Evolutionary conservation across 2,113 vertebrate species (phyloP), one percentile per base, ranked within the genome.

Genomic region (Nycticryphes semicollaris): DNA sequence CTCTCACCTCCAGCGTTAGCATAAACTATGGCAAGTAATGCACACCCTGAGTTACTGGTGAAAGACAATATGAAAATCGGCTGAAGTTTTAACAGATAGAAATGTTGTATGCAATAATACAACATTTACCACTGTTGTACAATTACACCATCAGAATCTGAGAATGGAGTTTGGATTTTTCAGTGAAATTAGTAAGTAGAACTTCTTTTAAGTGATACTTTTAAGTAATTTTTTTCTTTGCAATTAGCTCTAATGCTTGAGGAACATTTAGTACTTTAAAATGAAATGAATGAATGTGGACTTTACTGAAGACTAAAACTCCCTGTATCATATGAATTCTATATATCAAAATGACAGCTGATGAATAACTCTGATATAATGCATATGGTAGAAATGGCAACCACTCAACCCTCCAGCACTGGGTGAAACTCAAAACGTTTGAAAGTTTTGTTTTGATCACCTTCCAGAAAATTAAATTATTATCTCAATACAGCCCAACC

Each of bases 361-460:
- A 94, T 77, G 90, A 95, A 90, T 84, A 94, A 70, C 33, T 66
- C 63, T 96, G 94, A 95, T 95, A 90, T 11, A 96, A 79, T 95
- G 85, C 93, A 96, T 84, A 95, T 96, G 87, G 87, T 77, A 94
- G 92, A 93, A 94, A 96, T 93, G 93, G 94, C 88, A 96, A 51
- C 50, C 72, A 93, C 87, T 94, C 95, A 92, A 85, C 68, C 92
- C 64, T 96, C 54, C 82, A 93, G 96, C 87, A 86, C 75, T 63
- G 79, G 90, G 63, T 86, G 88, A 96, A 95, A 68, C 30, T 95
- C 63, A 51, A 59, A 80, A 93, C 2, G 4, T 95, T 92, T 93
- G 90, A 93, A 96, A 90, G n/a, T 90, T 96, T 93, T 95, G 90
- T 90, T 97, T 94, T 97, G 95, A 96, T 95, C 94, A 91, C 59